phyloP scores from a whole-genome alignment of 2,113 vertebrate species.

The Engraulis encrasicolus region DNA sequence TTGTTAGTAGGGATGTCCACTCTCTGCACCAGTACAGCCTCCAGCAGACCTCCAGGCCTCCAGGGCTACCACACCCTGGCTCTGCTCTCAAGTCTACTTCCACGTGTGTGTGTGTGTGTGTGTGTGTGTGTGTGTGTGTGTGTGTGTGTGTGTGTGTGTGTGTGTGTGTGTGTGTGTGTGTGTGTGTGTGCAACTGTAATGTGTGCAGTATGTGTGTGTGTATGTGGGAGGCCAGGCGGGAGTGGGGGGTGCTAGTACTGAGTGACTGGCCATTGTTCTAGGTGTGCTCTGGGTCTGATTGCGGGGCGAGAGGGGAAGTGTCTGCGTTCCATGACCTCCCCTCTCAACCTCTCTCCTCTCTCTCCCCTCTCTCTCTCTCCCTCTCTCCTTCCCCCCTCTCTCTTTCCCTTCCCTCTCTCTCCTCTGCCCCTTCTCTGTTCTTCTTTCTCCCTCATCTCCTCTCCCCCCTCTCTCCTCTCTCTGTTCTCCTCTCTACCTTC shows the following conservation, averaged over 20 bases:
- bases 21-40: neutral
- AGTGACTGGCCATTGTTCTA: conserved; percentile 51
- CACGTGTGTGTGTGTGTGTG: neutral
- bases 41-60: neutral
- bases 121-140: conserved; percentile 16
- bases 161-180: neutral
- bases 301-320: conserved; percentile 29
- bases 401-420: neutral
- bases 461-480: no score
- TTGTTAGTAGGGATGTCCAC: no score
- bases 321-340: conserved; percentile 38
- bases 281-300: neutral
- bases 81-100: no score
- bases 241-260: conserved; percentile 12
- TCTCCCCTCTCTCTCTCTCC: no score
- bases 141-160: conserved; percentile 31
- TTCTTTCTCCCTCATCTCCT: no score
- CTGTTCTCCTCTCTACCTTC: no score
- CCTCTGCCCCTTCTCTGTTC: neutral
- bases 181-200: neutral
- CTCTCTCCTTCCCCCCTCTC: neutral
- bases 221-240: neutral
- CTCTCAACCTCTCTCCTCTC: no score
- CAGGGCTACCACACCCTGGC: neutral
- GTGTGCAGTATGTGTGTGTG: conserved; percentile 15